Base-by-base conservation (phyloP, 1,140 invertebrate species). In the Anthonomus grandis region DNA sequence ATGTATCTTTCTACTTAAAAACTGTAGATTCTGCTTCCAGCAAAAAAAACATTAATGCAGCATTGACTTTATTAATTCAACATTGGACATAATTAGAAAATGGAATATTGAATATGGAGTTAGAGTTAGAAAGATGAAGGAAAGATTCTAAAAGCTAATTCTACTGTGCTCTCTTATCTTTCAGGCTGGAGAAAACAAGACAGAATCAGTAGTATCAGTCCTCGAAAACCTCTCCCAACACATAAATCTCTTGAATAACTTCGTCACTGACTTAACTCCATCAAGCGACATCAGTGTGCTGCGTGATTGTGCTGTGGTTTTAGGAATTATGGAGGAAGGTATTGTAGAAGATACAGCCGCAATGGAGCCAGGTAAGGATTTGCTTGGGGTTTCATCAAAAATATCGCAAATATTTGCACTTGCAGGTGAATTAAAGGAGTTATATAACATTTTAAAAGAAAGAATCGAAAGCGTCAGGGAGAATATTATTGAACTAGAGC, bases 281-380 rank as follows among this genome's bases (percentile, higher is more conserved):
- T 47, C 62, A n/a, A 59, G 60, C 5, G 56, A 63, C 0, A 52
- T 37, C 15, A 64, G 67, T 21, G 59, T 67, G 21, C 51, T 75
- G 2, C 67, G 71, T 36, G 70, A 74, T 58, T 57, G 71, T 15
- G 64, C 73, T 17, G 65, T 67, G 27, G 72, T 66, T 13, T 63
- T 75, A n/a, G 68, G 60, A 36, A 69, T 70, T 19, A 54, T 75
- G 2, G 71, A 75, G 65, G 65, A 70, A 17, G 68, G 68, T 55
- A 60, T 75, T 19, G 50, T 64, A 15, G 39, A 58, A 13, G 66
- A 67, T 38, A 64, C 69, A 24, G 51, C 64, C 48, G 55, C 57
- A 38, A 59, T 67, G 9, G 36, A 53, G 15, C 36, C 51, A 50
- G 62, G 51, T 60, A 60, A 57, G 46, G 60, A 64, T 48, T 49